A percentile compares a stretch with the other conserved stretches of the same genome.
Conservation (phyloP, 2,113 vertebrate genomes). For the Myrmecobius fasciatus region DNA sequence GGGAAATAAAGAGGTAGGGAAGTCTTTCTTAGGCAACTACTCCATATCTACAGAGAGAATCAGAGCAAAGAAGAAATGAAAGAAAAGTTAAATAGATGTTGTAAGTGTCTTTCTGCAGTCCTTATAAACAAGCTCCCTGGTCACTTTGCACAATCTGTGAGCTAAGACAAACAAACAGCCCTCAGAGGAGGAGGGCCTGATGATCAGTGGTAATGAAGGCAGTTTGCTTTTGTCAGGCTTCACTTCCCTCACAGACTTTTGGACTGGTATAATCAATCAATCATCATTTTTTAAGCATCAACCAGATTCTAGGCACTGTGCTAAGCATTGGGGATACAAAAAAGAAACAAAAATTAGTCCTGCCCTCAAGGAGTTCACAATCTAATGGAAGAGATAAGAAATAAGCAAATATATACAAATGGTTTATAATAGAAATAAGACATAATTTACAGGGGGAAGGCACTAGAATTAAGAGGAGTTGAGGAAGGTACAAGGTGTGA, state of each 20-base stretch:
- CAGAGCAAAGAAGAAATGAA: background rate
- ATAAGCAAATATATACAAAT: background rate
- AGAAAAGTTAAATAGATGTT: background rate
- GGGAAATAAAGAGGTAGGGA: background rate
- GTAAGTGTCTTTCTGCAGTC: background rate
- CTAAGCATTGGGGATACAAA: background rate
- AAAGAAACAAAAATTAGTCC: background rate
- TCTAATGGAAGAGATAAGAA: background rate
- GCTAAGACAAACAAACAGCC: background rate
- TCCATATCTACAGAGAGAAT: background rate
- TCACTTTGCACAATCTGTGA: background rate
- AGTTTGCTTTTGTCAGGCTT: background rate
- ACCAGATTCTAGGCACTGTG: background rate
- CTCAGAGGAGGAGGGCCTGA: background rate
- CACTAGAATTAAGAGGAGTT: background rate
- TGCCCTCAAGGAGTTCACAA: background rate
- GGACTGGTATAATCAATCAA: background rate
- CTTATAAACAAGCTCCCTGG: background rate
- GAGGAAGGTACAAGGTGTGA: background rate
- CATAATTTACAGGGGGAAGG: background rate
- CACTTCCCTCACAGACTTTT: background rate
- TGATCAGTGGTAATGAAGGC: background rate
- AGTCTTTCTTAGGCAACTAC: background rate
- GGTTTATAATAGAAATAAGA: background rate
- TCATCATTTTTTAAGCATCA: background rate